Base-by-base conservation (phyloP, 2,888 invertebrate genomes). In the Ethmia dodecea region DNA sequence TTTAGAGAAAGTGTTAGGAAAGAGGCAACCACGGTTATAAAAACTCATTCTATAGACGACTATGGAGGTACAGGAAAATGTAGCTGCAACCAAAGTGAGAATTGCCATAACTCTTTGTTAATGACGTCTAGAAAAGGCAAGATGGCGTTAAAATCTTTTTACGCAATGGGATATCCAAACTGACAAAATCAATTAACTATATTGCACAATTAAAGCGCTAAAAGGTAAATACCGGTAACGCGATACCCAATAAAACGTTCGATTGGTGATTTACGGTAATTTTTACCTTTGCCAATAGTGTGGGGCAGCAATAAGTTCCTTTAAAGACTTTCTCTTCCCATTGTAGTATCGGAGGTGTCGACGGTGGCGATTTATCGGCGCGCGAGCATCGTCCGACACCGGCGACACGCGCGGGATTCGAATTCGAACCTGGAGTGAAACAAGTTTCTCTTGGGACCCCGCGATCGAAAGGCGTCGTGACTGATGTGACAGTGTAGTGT, bases 281-380 rank as follows among this genome's bases (percentile, higher is more conserved):
- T 66, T 69, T 70, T 69, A 63, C 55, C 49, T 42, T 38, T 47
- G 43, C 36, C 48, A n/a, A 46, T 13, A 31, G 33, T 22, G 14
- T 29, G 13, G 22, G 14, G 22, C 6, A 26, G 31, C 26, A 37
- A 37, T 35, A 37, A 76, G 69, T 69, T 71, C 71, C 67, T 65
- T 52, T 45, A 47, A 45, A 58, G 51, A 79, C 81, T 83, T 81
- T 81, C 83, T 79, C 81, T 67, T 68, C 47, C 72, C 77, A 77
- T 80, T 81, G 81, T 79, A 61, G 66, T 75, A 68, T 65, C 62
- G 47, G 59, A 68, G 72, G 79, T 81, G 78, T 75, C 65, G 70
- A 67, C 54, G 52, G 43, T 27, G 12, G 11, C 26, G 30, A 35
- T 35, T 35, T 35, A 35, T 35, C 35, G 30, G 3, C 13, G 16